Base-by-base conservation (phyloP, 92 coral and sea anemone genomes). In the Micromussa lordhowensis region DNA sequence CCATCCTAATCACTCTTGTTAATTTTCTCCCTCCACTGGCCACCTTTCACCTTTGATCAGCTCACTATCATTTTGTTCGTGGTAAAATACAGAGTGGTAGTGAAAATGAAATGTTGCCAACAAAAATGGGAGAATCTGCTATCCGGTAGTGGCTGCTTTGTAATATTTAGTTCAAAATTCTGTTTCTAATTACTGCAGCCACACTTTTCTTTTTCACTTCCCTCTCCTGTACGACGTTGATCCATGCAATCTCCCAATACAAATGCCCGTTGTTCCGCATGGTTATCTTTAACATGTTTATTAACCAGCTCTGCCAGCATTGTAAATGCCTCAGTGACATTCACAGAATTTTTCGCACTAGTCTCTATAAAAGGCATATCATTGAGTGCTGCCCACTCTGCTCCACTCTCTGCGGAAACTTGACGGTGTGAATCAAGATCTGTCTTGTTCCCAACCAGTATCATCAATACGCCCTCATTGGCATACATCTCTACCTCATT, bases 341-440 rank as follows among this genome's bases (percentile, higher is more conserved):
- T 91, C 82, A 90, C 80, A 59, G 96, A 81, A 82, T 92, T 92
- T 80, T 92, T 95, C 1, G 99, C 99, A 89, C 99, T 97, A 3
- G 99, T 97, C 90, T 97, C 99, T 49, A 97, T 89, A 79, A 95
- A 92, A 8, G 95, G 98, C 98, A 97, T 97, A 86, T 97, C 98
- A 86, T 95, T 92, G 9, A 92, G 79, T 6, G 93, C 87, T 0
- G 99, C 99, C 96, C 96, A 97, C 70, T 94, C 96, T 38, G 87
- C 85, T 3, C 96, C 99, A 92, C 92, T 87, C 66, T 94, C 95
- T 21, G 86, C 36, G 15, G 97, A 90, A 26, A 97, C 99, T 75
- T 96, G 94, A 55, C 99, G 98, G 5, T 88, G 89, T 74, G 92
- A 79, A 61, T 96, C 88, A 77, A 97, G 81, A 87, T 97, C 99